These are phyloP conservation scores for Steinernema carpocapsae DNA, from an alignment of 2,888 invertebrate genomes.

Conservation along the genomic window DNA sequence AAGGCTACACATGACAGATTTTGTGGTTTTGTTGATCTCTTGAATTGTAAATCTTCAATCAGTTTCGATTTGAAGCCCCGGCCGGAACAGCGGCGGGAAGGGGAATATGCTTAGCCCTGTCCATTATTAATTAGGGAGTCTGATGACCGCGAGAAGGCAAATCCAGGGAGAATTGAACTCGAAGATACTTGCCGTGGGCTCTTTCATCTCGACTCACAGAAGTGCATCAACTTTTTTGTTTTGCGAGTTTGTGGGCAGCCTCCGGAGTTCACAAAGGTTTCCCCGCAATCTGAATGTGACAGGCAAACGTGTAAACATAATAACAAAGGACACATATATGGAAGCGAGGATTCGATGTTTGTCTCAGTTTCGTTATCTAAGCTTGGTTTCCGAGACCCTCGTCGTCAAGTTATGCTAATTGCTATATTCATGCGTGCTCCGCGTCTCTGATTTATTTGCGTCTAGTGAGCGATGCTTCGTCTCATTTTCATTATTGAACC, in stretches of 20 bases:
- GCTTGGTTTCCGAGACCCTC: not conserved
- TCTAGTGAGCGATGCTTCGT: not conserved
- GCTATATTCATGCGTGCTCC: conserved; percentile 2
- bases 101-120: not conserved
- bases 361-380: not conserved
- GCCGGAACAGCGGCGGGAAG: not conserved
- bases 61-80: not conserved
- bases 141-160: not conserved
- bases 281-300: not conserved
- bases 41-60: not conserved
- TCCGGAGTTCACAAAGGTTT: conserved; percentile 7
- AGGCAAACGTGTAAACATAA: conserved; percentile 8
- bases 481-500: conserved; percentile 14
- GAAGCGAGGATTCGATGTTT: not conserved
- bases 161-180: not conserved
- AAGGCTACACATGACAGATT: not conserved
- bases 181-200: not conserved
- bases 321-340: too few relatives aligned
- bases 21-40: not conserved
- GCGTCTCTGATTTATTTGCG: conserved; percentile 22
- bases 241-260: not conserved
- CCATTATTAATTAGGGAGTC: conserved; percentile 10
- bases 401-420: not conserved
- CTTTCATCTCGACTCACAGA: not conserved
- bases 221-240: conserved; percentile 26